These are phyloP conservation scores for Patiria pectinifera DNA, from an alignment of 53 echinoderm and acorn worm species.

Conservation along the genomic window DNA sequence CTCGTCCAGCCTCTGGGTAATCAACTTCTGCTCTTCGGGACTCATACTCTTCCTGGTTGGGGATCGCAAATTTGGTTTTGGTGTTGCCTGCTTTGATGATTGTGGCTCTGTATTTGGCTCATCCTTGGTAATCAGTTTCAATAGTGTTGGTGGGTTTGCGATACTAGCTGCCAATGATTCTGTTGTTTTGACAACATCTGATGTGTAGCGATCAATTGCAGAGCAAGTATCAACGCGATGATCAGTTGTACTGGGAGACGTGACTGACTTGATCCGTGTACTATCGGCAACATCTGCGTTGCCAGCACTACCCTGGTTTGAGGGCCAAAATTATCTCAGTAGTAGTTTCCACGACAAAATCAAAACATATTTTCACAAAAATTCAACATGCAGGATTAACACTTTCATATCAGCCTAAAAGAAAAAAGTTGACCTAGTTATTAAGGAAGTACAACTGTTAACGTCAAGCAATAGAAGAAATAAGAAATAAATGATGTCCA, in stretches of 20 bases:
- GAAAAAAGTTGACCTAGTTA: neutral
- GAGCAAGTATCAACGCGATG: neutral
- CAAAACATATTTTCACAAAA: neutral
- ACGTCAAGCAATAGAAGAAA: too few relatives aligned
- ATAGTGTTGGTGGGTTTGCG: neutral
- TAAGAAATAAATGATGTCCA: too few relatives aligned
- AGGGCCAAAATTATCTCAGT: constrained; percentile 1
- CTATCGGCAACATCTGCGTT: constrained; percentile 3
- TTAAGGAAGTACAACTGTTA: neutral
- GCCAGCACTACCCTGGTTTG: constrained; percentile 16
- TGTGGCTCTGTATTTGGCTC: neutral
- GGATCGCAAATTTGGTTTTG: constrained; percentile 17
- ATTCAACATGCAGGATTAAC: neutral
- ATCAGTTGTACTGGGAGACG: too few relatives aligned
- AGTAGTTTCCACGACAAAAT: neutral
- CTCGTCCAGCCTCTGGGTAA: constrained; percentile 49
- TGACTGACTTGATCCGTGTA: neutral
- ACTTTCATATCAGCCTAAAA: neutral
- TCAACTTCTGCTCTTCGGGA: constrained; percentile 36
- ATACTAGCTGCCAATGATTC: neutral
- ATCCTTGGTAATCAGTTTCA: neutral
- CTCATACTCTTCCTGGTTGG: constrained; percentile 25
- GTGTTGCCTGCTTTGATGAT: neutral
- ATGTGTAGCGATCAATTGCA: neutral
- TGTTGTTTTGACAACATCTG: neutral